Evolutionary conservation across 2,113 vertebrate genomes (phyloP).

Genomic region (Falco punctatus): DNA sequence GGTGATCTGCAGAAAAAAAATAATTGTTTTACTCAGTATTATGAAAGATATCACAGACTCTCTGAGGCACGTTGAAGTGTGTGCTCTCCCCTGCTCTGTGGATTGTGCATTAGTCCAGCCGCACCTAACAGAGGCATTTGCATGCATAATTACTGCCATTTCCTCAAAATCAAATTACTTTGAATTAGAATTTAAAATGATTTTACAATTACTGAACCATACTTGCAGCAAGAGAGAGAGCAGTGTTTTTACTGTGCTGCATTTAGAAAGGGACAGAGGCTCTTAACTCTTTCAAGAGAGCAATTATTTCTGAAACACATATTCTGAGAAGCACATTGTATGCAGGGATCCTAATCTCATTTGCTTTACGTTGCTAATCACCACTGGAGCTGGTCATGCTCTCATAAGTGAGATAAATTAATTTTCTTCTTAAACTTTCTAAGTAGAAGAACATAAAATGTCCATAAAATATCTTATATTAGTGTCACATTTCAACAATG

Average conservation of each 20-base stretch:
- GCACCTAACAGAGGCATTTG: constrained; percentile 10
- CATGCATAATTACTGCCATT: constrained; percentile 38
- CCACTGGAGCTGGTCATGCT: background rate
- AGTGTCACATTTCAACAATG: background rate
- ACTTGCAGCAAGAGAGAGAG: background rate
- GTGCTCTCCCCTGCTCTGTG: background rate
- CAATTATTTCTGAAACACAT: background rate
- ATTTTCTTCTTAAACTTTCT: background rate
- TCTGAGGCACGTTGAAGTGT: background rate
- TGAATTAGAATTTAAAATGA: constrained; percentile 45
- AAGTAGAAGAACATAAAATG: background rate
- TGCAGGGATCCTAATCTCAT: background rate
- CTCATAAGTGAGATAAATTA: background rate
- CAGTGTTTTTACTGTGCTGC: background rate
- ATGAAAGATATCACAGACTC: background rate
- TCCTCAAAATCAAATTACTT: constrained; percentile 54
- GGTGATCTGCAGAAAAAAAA: background rate
- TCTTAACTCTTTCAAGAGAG: constrained; percentile 28
- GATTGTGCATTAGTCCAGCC: background rate
- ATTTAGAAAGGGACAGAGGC: constrained; percentile 23
- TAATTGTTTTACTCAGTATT: background rate
- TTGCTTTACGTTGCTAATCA: background rate
- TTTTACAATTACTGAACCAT: constrained; percentile 5
- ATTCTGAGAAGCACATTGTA: background rate
- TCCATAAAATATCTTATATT: background rate